Evolutionary conservation across 92 coral and sea anemone species (phyloP).

Genomic region (Porites rus): DNA sequence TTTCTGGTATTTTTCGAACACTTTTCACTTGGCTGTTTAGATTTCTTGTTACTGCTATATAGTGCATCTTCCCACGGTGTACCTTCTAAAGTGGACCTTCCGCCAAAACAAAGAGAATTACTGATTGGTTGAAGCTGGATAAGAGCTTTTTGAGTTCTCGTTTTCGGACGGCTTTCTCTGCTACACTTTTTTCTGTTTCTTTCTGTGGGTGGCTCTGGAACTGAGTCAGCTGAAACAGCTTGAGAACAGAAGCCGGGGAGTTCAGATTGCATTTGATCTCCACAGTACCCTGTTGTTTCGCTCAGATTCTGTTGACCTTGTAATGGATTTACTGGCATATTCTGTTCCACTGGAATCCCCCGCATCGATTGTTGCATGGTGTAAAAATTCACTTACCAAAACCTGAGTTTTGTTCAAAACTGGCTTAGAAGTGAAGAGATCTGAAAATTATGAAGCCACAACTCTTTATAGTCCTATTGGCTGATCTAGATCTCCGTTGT

Average conservation of each 20-base stretch:
- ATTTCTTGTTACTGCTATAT: neutral
- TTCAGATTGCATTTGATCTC: neutral
- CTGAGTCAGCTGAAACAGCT: neutral
- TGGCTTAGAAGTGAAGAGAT: neutral
- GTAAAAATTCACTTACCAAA: neutral
- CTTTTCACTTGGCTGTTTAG: neutral
- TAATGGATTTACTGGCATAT: constrained; percentile 3
- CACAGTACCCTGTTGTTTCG: constrained; percentile 1
- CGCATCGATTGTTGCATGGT: neutral
- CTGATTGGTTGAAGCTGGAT: constrained; percentile 10
- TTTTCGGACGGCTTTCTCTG: neutral
- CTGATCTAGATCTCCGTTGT: neutral
- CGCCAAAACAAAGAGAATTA: constrained; percentile 7
- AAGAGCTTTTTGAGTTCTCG: neutral
- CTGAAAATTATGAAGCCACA: neutral
- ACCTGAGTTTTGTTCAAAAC: too few species aligned
- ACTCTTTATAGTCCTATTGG: constrained; percentile 8
- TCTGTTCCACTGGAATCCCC: neutral
- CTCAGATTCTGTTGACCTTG: neutral
- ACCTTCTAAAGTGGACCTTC: constrained; percentile 18
- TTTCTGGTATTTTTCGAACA: neutral
- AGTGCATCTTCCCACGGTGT: constrained; percentile 45
- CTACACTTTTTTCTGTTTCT: neutral
- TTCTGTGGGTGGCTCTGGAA: constrained; percentile 3
- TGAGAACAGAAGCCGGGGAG: neutral